phyloP scores from a whole-genome alignment of 2,888 invertebrate species.

The Dexiosoma caninum region DNA sequence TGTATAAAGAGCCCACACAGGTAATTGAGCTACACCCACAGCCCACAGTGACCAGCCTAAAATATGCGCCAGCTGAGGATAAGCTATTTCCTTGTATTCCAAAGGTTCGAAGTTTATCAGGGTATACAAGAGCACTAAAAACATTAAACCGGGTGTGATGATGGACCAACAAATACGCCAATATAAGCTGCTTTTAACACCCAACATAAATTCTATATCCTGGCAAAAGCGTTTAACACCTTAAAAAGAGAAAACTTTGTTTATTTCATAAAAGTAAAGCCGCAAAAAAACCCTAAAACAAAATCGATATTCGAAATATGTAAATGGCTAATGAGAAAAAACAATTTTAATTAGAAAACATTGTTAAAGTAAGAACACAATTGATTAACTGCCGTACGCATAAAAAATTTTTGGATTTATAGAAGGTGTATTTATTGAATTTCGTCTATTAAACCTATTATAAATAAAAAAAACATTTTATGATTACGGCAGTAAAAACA shows the following conservation, averaged over 20 bases:
- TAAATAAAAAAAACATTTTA: too few species aligned
- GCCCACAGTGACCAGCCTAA: constrained; percentile 79
- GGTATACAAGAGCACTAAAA: constrained; percentile 85
- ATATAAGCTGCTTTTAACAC: constrained; percentile 81
- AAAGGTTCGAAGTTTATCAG: constrained; percentile 81
- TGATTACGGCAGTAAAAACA: too few species aligned
- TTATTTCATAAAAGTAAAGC: too few species aligned
- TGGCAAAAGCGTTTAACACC: constrained; percentile 83
- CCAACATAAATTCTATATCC: constrained; percentile 90
- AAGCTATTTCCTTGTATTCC: constrained; percentile 80
- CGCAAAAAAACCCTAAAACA: too few species aligned
- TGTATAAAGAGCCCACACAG: constrained; percentile 75
- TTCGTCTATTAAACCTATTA: too few species aligned
- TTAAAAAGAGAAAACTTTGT: constrained; percentile 66
- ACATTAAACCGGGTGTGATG: constrained; percentile 84
- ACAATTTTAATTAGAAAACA: background rate
- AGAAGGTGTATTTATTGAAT: too few species aligned
- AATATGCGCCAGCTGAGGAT: constrained; percentile 81
- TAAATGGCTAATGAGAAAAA: too few species aligned
- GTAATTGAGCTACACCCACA: constrained; percentile 79
- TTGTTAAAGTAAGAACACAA: background rate
- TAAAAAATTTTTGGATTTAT: too few species aligned
- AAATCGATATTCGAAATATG: too few species aligned
- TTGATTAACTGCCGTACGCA: too few species aligned
- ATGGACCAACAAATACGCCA: constrained; percentile 90